Base-by-base conservation (phyloP, 2,797 vertebrate genomes). In the Amphiprion clarkii region DNA sequence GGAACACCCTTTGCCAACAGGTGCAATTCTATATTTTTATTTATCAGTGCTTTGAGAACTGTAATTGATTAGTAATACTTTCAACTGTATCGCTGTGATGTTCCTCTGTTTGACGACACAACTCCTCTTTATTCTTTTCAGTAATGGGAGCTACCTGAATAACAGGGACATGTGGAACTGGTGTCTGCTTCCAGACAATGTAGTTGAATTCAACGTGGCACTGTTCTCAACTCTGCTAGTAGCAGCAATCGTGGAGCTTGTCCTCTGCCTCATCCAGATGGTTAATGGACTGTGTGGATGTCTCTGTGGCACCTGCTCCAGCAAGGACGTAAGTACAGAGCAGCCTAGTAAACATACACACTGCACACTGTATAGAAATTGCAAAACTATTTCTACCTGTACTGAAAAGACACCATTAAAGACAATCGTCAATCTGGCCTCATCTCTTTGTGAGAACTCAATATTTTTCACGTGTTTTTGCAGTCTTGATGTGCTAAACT, bases 251-350 rank as follows among this genome's bases (percentile, higher is more conserved):
- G 0, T 94, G 29, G 82, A 94, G 62, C 55, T 92, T 23, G 1
- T 87, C 42, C 82, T 96, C 61, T 95, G 94, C 46, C 2, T 4
- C 48, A 54, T 93, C 69, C 94, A 95, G 78, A 81, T 89, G 87
- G 1, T 95, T 69, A 95, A 95, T 2, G 94, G 95, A 1, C 87
- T 95, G 3, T 94, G 93, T 7, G 95, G 95, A 19, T 95, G 95
- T 36, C 19, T 95, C 53, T 95, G 95, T 16, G 94, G 94, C 12
- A 94, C 94, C 58, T 95, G 95, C 51, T 40, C 49, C 0, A 70
- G 36, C n/a, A 79, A 86, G 12, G 78, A 89, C 85, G 93, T 93
- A 67, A 88, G 74, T 48, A 17, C 1, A n/a, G 1, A 33, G 9
- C 33, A 36, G 8, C 33, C 33, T 36, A 36, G 33, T 36, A 36